Evolutionary conservation across 2,797 vertebrate species (phyloP).

Genomic region (Cossypha heuglini): DNA sequence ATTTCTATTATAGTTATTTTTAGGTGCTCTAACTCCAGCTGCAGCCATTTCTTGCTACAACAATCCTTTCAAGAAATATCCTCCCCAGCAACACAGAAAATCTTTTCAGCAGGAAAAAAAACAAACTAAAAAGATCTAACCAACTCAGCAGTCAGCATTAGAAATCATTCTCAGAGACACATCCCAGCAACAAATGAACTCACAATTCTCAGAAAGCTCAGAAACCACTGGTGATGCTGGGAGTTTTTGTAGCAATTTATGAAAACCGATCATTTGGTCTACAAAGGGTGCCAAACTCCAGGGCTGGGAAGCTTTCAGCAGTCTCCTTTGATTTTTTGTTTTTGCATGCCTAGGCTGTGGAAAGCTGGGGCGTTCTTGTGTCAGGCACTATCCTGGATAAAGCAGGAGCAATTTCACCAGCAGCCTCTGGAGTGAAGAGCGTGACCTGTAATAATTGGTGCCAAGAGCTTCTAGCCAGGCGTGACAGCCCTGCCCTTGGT

Average conservation of each 20-base stretch:
- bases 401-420: rapidly evolving
- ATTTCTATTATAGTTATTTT: constrained; percentile 22
- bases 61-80: neutral
- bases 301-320: neutral
- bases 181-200: neutral
- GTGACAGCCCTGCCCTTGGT: rapidly evolving
- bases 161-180: neutral
- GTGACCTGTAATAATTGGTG: rapidly evolving
- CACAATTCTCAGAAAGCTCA: neutral
- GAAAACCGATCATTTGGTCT: neutral
- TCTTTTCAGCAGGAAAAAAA: rapidly evolving
- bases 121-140: neutral
- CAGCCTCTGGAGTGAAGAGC: rapidly evolving
- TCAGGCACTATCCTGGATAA: neutral
- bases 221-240: neutral
- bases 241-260: neutral
- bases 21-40: neutral
- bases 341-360: neutral
- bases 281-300: rapidly evolving
- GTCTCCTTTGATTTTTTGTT: neutral
- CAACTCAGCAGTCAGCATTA: neutral
- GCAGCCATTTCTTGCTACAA: neutral
- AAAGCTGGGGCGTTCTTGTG: rapidly evolving
- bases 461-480: rapidly evolving
- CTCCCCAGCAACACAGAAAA: neutral